Evolutionary conservation across 2,888 invertebrate genomes (phyloP).

Genomic region (Apotomis turbidana): DNA sequence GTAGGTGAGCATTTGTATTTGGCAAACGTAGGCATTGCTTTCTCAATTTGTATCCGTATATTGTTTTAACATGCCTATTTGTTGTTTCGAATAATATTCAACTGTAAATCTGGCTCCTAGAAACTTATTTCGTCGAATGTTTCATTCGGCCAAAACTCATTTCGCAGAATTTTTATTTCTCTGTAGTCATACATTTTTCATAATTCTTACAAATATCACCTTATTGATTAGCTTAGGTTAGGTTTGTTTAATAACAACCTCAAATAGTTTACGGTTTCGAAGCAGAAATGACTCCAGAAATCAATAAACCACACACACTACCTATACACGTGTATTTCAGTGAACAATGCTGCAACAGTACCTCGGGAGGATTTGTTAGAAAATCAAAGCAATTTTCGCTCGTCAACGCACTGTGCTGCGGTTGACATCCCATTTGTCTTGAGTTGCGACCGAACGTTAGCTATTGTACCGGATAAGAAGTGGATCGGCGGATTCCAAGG

Average conservation of each 20-base stretch:
- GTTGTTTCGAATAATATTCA: no score
- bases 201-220: no score
- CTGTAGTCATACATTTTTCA: no score
- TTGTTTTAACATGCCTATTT: no score
- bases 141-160: no score
- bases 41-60: no score
- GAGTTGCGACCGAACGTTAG: constrained; percentile 49
- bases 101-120: no score
- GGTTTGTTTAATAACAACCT: no score
- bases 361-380: constrained; percentile 57
- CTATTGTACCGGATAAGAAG: constrained; percentile 38
- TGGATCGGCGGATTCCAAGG: constrained; percentile 47
- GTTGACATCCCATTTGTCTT: constrained; percentile 70
- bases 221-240: no score
- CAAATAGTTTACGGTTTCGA: no score
- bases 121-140: no score
- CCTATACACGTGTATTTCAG: constrained; percentile 51
- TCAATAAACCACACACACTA: constrained; percentile 42
- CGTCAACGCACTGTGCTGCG: constrained; percentile 61
- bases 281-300: neutral
- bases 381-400: constrained; percentile 70
- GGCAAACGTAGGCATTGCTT: neutral
- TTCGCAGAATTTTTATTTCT: no score
- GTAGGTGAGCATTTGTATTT: constrained; percentile 21
- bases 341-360: constrained; percentile 53